Evolutionary conservation across 2,888 invertebrate species (phyloP).

Genomic region (Vanessa cardui): DNA sequence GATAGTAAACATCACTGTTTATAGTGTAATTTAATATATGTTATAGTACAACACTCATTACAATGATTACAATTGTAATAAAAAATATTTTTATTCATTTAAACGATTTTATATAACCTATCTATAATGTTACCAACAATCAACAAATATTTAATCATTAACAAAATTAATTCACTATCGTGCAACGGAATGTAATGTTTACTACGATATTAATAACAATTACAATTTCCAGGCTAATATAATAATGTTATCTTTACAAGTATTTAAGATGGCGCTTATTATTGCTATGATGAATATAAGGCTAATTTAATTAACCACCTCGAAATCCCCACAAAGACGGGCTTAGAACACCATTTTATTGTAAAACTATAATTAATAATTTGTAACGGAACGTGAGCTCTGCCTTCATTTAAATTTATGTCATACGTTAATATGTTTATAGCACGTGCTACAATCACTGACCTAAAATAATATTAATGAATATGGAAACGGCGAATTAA

Average conservation of each 20-base stretch:
- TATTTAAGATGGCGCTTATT: not conserved
- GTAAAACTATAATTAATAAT: conserved; percentile 25
- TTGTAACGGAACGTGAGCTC: conserved; percentile 19
- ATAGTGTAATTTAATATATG: conserved; percentile 34
- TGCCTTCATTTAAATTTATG: conserved; percentile 23
- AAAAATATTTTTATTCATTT: not conserved
- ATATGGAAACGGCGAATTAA: conserved; percentile 9
- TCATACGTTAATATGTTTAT: conserved; percentile 20
- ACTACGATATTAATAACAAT: too few species aligned
- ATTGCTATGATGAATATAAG: not conserved
- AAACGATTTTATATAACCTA: too few species aligned
- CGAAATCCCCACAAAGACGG: conserved; percentile 1
- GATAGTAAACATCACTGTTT: conserved; percentile 45
- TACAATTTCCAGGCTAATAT: too few species aligned
- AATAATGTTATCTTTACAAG: too few species aligned
- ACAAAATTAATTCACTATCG: too few species aligned
- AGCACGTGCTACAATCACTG: conserved; percentile 20
- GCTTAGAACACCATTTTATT: conserved; percentile 14
- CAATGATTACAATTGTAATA: not conserved
- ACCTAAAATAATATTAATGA: conserved; percentile 22
- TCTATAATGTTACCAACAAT: too few species aligned
- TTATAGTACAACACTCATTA: conserved; percentile 15
- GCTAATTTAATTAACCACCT: not conserved
- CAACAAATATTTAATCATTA: too few species aligned
- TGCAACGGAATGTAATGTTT: too few species aligned